Percentiles rank a stretch among this genome's conserved stretches.
These are phyloP conservation scores for Cyphomyrmex costatus DNA, from an alignment of 1,140 invertebrate species.

Conservation along the genomic window DNA sequence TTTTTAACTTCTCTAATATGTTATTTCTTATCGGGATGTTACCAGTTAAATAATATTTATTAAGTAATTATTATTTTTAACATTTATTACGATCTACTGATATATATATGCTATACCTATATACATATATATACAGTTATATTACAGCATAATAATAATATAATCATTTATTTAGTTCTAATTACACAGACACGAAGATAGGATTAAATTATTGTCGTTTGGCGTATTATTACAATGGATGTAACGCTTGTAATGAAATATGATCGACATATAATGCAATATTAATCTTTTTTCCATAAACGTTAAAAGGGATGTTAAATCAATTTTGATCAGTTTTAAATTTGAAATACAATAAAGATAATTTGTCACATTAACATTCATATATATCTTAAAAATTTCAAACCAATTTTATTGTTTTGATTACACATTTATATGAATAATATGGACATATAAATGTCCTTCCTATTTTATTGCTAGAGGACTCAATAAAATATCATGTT, in stretches of 20 bases:
- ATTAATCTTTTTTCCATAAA: background rate
- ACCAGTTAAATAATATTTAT: background rate
- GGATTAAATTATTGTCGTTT: slow-evolving; percentile 21
- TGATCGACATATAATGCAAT: background rate
- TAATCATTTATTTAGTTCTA: background rate
- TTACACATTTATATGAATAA: background rate
- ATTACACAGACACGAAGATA: background rate
- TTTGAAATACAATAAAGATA: slow-evolving; percentile 6
- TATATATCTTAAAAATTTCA: background rate
- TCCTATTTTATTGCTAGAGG: background rate
- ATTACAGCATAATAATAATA: background rate
- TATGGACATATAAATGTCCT: background rate
- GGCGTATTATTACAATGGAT: background rate
- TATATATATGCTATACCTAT: background rate
- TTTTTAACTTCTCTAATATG: slow-evolving; percentile 19
- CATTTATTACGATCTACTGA: background rate
- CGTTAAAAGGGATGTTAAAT: slow-evolving; percentile 1
- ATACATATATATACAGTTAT: background rate
- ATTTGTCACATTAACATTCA: slow-evolving; percentile 12
- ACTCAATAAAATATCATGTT: background rate
- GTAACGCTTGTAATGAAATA: slow-evolving; percentile 4
- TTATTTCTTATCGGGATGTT: slow-evolving; percentile 8
- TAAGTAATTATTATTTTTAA: no score
- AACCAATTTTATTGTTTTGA: background rate
- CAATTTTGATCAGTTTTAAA: slow-evolving; percentile 22